These are phyloP conservation scores for Horisme vitalbata DNA, from an alignment of 2,888 invertebrate genomes.

Conservation along the genomic window DNA sequence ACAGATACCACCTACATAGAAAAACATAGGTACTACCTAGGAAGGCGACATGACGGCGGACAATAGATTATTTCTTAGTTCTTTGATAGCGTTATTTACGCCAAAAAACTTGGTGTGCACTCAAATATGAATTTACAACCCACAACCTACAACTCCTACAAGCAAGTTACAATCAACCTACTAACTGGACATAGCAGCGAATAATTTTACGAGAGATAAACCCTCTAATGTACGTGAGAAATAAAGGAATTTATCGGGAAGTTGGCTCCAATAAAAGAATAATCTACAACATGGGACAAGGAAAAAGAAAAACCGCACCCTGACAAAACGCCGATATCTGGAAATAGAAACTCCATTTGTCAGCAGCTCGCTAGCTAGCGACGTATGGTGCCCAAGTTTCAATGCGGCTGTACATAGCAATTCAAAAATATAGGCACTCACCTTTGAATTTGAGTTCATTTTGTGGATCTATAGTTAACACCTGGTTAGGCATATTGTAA, in stretches of 20 bases:
- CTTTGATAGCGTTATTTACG: not conserved
- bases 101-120: slow-evolving; percentile 3
- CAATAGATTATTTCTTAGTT: too few relatives aligned
- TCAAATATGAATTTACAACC: slow-evolving; percentile 15
- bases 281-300: slow-evolving; percentile 31
- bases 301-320: slow-evolving; percentile 73
- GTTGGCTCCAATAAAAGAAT: slow-evolving; percentile 5
- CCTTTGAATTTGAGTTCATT: slow-evolving; percentile 95
- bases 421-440: slow-evolving; percentile 76
- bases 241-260: slow-evolving; percentile 13
- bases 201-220: slow-evolving; percentile 7
- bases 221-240: too few relatives aligned
- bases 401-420: slow-evolving; percentile 55
- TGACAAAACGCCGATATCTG: slow-evolving; percentile 78
- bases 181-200: slow-evolving; percentile 16
- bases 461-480: slow-evolving; percentile 93
- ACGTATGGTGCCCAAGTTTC: slow-evolving; percentile 64
- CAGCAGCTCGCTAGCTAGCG: slow-evolving; percentile 67
- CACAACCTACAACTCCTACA: too few relatives aligned
- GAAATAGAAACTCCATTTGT: slow-evolving; percentile 83
- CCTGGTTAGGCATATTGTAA: slow-evolving; percentile 86
- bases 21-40: too few relatives aligned
- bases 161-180: slow-evolving; percentile 18
- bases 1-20: too few relatives aligned
- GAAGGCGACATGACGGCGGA: too few relatives aligned